Conservation (phyloP, 2,113 vertebrate genomes). For the Paedocypris sp. region DNA sequence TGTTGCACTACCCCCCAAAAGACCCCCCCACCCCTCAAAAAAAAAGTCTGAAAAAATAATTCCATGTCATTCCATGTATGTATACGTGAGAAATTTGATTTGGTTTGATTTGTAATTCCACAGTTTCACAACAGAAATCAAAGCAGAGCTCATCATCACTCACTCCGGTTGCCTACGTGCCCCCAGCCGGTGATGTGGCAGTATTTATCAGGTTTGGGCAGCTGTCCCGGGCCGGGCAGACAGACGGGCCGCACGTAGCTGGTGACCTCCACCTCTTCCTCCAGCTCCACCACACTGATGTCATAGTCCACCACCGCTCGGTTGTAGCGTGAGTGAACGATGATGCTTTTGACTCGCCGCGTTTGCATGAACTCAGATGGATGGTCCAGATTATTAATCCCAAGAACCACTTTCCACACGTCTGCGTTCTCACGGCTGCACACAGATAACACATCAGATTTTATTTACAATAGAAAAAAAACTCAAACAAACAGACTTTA, state of each 20-base stretch:
- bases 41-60: too few relatives aligned
- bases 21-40: too few relatives aligned
- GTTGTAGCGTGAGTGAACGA: conserved; percentile 88
- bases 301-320: conserved; percentile 88
- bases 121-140: neutral
- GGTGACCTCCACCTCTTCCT: conserved; percentile 60
- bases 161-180: conserved; percentile 89
- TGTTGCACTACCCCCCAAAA: too few relatives aligned
- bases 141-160: conserved; percentile 38
- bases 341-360: conserved; percentile 69
- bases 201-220: conserved; percentile 74
- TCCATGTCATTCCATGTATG: too few relatives aligned
- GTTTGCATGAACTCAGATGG: conserved; percentile 73
- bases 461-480: neutral
- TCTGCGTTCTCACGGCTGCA: conserved; percentile 76
- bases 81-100: too few relatives aligned
- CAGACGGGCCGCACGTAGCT: conserved; percentile 80
- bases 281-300: conserved; percentile 86
- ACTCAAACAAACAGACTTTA: neutral
- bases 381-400: conserved; percentile 86
- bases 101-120: too few relatives aligned
- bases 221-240: conserved; percentile 60
- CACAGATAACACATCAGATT: neutral
- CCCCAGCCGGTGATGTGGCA: conserved; percentile 98
- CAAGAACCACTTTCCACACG: conserved; percentile 84